A percentile compares a stretch with the other conserved stretches of the same genome.
Conservation (phyloP, 2,888 invertebrate genomes). For the Ceramica pisi region DNA sequence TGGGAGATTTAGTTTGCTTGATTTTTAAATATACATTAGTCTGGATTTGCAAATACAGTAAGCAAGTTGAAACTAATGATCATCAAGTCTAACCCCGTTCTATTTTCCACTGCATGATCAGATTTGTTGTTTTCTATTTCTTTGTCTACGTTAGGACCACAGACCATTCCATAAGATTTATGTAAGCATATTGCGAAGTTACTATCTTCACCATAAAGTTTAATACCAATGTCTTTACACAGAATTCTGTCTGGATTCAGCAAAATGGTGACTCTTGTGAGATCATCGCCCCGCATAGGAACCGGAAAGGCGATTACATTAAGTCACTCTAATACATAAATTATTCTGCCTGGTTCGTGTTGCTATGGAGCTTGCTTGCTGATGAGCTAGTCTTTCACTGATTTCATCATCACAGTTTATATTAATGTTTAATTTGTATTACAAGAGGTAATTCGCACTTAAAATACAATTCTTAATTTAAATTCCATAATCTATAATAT, state of each 20-base stretch:
- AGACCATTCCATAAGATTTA: too few relatives aligned
- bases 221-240: neutral
- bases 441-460: too few relatives aligned
- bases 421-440: neutral
- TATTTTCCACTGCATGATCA: too few relatives aligned
- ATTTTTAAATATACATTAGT: too few relatives aligned
- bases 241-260: neutral
- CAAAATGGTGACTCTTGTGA: conserved; percentile 22
- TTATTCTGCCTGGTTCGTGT: conserved; percentile 37
- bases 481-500: too few relatives aligned
- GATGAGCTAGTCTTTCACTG: conserved; percentile 47
- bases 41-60: neutral
- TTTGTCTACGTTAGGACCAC: too few relatives aligned
- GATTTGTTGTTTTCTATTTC: too few relatives aligned
- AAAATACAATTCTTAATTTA: too few relatives aligned
- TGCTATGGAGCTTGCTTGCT: conserved; percentile 23
- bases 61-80: neutral
- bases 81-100: neutral
- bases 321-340: conserved; percentile 27
- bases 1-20: too few relatives aligned
- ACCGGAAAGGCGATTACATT: conserved; percentile 34
- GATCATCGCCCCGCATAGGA: conserved; percentile 39
- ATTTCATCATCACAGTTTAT: conserved; percentile 26
- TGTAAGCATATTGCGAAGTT: neutral
- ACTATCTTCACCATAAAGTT: neutral